Conservation (phyloP, 2,888 invertebrate species). For the Ophraella communa region DNA sequence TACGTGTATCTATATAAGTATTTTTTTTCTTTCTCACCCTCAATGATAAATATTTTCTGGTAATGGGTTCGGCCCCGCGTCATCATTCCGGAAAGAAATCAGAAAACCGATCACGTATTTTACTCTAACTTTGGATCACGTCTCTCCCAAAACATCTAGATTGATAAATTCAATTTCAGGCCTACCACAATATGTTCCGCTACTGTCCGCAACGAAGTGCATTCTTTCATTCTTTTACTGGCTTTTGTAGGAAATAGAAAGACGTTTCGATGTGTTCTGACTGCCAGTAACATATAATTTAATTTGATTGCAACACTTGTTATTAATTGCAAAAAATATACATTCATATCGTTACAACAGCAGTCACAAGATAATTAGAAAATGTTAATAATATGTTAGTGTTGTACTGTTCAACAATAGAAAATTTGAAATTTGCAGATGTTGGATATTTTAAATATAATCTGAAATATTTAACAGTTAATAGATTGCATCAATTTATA, state of each 20-base stretch:
- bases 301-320: neutral
- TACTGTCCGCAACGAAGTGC: slow-evolving; percentile 34
- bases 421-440: too few species aligned
- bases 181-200: slow-evolving; percentile 46
- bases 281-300: neutral
- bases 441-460: too few species aligned
- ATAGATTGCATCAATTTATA: too few species aligned
- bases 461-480: too few species aligned
- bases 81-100: slow-evolving; percentile 6
- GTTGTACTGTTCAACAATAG: too few species aligned
- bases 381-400: too few species aligned
- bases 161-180: slow-evolving; percentile 49
- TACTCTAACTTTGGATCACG: slow-evolving; percentile 35
- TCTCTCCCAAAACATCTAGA: slow-evolving; percentile 39
- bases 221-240: slow-evolving; percentile 17
- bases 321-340: too few species aligned
- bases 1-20: neutral
- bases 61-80: slow-evolving; percentile 12
- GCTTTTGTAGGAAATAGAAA: neutral
- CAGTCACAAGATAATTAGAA: too few species aligned
- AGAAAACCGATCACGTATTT: slow-evolving; percentile 43
- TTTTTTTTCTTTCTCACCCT: neutral
- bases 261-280: neutral
- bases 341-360: too few species aligned
- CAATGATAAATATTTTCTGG: slow-evolving; percentile 11